These are phyloP conservation scores for Oreochromis spilurus DNA, from an alignment of 2,113 vertebrate species.

Conservation along the genomic window DNA sequence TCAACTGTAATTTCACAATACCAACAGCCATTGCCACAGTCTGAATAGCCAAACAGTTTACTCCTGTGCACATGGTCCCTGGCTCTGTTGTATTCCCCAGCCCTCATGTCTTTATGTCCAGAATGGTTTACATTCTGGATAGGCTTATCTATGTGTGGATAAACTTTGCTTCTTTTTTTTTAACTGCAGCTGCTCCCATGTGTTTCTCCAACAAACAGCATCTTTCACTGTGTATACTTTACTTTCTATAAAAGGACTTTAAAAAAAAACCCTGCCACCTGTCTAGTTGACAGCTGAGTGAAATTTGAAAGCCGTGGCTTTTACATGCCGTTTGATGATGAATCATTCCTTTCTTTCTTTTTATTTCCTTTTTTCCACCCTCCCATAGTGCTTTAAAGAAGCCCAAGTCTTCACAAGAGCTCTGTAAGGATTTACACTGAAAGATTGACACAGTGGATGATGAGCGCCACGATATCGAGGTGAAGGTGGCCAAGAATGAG, in stretches of 20 bases:
- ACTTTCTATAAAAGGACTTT: background rate
- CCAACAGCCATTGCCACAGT: background rate
- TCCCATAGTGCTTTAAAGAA: conserved; percentile 18
- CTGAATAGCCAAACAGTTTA: background rate
- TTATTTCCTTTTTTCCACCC: background rate
- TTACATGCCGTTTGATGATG: conserved; percentile 47
- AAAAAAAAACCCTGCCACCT: conserved; percentile 10
- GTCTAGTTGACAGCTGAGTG: conserved; percentile 16
- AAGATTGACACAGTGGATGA: conserved; percentile 70
- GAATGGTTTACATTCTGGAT: background rate
- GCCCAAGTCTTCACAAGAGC: conserved; percentile 40
- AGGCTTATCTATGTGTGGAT: background rate
- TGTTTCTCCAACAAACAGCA: conserved; percentile 1
- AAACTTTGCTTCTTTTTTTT: background rate
- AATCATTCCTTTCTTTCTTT: conserved; percentile 23
- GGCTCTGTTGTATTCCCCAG: background rate
- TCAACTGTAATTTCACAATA: conserved; percentile 1
- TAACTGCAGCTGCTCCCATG: background rate
- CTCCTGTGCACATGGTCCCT: background rate
- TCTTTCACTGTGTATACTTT: background rate
- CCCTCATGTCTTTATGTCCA: background rate
- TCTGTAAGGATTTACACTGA: conserved; percentile 66
- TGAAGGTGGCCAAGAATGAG: conserved; percentile 68
- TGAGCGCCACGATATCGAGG: conserved; percentile 61
- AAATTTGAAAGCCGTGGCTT: conserved; percentile 34